These are phyloP conservation scores for Pantala flavescens DNA, from an alignment of 1,140 invertebrate genomes.

Conservation along the genomic window DNA sequence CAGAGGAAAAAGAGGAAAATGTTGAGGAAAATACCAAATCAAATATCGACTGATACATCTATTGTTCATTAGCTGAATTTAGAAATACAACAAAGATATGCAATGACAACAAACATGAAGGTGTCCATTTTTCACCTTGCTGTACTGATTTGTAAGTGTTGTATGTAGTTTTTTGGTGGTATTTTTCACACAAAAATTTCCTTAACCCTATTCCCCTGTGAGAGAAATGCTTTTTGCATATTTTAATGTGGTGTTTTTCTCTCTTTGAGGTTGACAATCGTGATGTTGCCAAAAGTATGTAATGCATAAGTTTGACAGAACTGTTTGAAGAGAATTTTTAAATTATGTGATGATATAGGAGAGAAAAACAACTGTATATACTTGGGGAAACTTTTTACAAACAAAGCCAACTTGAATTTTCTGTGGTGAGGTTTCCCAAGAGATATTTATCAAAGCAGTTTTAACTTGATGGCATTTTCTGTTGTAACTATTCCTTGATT, in stretches of 20 bases:
- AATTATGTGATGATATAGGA: conserved; percentile 1
- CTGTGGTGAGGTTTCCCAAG: conserved; percentile 7
- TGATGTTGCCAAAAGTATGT: conserved; percentile 1
- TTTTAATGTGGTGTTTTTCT: conserved; percentile 8
- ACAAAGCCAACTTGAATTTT: conserved; percentile 8
- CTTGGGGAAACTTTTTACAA: conserved; percentile 9
- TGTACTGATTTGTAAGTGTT: conserved; percentile 10
- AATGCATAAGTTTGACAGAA: background rate
- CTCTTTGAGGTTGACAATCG: conserved; percentile 5
- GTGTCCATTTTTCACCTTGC: conserved; percentile 8
- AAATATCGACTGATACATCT: conserved; percentile 3
- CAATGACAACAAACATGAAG: conserved; percentile 5
- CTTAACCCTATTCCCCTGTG: background rate
- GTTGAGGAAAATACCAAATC: conserved; percentile 1
- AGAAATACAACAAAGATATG: background rate
- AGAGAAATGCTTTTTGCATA: conserved; percentile 10
- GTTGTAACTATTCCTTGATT: conserved; percentile 2
- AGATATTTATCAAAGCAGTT: conserved; percentile 1
- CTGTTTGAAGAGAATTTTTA: conserved; percentile 5
- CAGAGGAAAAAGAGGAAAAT: background rate
- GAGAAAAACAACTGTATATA: conserved; percentile 10
- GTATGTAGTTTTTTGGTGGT: conserved; percentile 9
- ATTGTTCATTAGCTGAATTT: conserved; percentile 7
- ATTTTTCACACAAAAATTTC: conserved; percentile 10
- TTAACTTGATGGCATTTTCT: conserved; percentile 10